Evolutionary conservation across 2,888 invertebrate genomes (phyloP).

Genomic region (Pocota personata): DNA sequence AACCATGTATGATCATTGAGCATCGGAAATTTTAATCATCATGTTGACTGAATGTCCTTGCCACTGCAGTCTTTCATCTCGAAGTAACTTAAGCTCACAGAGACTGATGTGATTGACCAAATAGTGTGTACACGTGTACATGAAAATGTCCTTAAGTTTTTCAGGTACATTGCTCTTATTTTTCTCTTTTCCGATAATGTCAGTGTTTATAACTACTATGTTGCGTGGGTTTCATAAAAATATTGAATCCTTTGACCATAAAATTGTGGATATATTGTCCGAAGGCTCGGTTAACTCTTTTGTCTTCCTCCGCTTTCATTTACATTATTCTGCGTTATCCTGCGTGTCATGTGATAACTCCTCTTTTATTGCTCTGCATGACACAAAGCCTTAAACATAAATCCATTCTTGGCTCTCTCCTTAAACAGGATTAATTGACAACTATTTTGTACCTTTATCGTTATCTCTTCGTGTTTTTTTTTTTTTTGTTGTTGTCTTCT

Average conservation of each 20-base stretch:
- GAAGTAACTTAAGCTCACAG: too few relatives aligned
- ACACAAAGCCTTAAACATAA: slow-evolving; percentile 49
- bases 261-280: not conserved
- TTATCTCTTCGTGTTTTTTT: slow-evolving; percentile 46
- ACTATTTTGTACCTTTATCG: slow-evolving; percentile 71
- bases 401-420: slow-evolving; percentile 49
- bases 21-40: too few relatives aligned
- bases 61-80: too few relatives aligned
- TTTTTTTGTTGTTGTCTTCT: not conserved
- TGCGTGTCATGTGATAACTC: slow-evolving; percentile 36
- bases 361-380: slow-evolving; percentile 23
- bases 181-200: too few relatives aligned
- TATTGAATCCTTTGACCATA: not conserved
- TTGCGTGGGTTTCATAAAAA: not conserved
- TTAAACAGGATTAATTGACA: slow-evolving; percentile 68
- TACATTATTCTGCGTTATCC: slow-evolving; percentile 26
- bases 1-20: too few relatives aligned
- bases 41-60: too few relatives aligned
- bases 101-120: too few relatives aligned
- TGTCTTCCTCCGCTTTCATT: not conserved
- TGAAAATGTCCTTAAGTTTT: too few relatives aligned
- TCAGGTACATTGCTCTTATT: too few relatives aligned
- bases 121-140: too few relatives aligned
- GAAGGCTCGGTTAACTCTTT: slow-evolving; percentile 2
- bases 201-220: not conserved